phyloP scores from a whole-genome alignment of 2,888 invertebrate genomes.

The Dermolepida albohirtum region DNA sequence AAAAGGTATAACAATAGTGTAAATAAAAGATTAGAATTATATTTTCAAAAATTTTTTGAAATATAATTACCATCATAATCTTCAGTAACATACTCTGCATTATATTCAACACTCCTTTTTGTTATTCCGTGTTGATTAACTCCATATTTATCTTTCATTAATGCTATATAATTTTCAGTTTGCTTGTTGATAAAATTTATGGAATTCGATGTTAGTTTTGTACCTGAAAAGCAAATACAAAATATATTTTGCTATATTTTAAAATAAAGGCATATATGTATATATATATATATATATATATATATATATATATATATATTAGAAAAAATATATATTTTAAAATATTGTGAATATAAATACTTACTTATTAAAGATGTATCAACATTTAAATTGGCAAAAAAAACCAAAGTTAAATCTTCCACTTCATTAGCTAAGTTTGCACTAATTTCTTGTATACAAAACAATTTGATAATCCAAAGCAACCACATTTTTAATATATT shows the following conservation, averaged over 20 bases:
- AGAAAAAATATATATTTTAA: neutral
- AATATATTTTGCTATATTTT: neutral
- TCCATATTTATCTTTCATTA: constrained; percentile 51
- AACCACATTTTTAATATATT: constrained; percentile 9
- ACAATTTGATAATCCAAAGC: constrained; percentile 18
- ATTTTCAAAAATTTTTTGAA: too few relatives aligned
- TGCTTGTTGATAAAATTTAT: constrained; percentile 58
- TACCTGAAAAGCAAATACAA: constrained; percentile 47
- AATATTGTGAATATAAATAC: neutral
- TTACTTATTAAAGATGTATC: constrained; percentile 49
- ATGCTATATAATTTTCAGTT: constrained; percentile 55
- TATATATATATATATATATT: too few relatives aligned
- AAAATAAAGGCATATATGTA: neutral
- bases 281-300: too few relatives aligned
- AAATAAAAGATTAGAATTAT: too few relatives aligned
- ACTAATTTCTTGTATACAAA: constrained; percentile 9
- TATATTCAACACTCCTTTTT: constrained; percentile 15
- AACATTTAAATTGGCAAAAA: constrained; percentile 51
- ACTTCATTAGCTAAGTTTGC: constrained; percentile 23
- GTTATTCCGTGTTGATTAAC: constrained; percentile 40
- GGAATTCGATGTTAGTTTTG: constrained; percentile 50
- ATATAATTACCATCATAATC: constrained; percentile 1
- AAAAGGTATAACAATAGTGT: too few relatives aligned
- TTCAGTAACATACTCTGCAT: neutral
- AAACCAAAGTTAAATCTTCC: constrained; percentile 47